phyloP scores from a whole-genome alignment of 2,113 vertebrate genomes.

The Notothenia rossii region DNA sequence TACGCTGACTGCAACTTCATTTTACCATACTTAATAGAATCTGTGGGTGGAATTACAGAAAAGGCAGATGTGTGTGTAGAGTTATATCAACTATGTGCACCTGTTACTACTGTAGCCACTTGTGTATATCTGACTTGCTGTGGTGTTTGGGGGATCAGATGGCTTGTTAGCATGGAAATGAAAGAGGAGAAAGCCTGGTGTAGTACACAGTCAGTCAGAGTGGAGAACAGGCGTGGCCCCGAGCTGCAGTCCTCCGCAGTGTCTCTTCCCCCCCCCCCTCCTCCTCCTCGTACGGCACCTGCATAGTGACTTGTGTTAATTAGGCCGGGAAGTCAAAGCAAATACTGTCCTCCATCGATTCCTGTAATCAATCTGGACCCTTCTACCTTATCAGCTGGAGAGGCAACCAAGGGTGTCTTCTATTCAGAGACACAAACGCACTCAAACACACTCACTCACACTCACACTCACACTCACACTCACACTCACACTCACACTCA shows the following conservation, averaged over 20 bases:
- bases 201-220: conserved; percentile 32
- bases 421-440: not conserved
- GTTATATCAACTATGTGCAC: not conserved
- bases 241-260: conserved; percentile 69
- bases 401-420: conserved; percentile 19
- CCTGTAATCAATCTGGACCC: conserved; percentile 62
- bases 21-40: not conserved
- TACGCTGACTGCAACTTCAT: not conserved
- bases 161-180: conserved; percentile 12
- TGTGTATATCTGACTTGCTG: conserved; percentile 8
- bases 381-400: conserved; percentile 28
- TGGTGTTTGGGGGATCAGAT: conserved; percentile 7
- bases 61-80: not conserved
- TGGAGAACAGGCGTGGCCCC: conserved; percentile 65
- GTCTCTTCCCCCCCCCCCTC: conserved; percentile 21
- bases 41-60: no score
- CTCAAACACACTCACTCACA: not conserved
- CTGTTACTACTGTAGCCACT: conserved; percentile 13
- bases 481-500: no score
- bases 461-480: not conserved
- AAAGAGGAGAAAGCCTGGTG: not conserved
- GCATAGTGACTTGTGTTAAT: conserved; percentile 71
- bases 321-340: conserved; percentile 68
- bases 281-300: conserved; percentile 47
- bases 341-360: conserved; percentile 68